A percentile compares a stretch with the other conserved stretches of the same genome.
Conservation (phyloP, 2,888 invertebrate genomes). For the Kuschelorhynchus macadamiae region DNA sequence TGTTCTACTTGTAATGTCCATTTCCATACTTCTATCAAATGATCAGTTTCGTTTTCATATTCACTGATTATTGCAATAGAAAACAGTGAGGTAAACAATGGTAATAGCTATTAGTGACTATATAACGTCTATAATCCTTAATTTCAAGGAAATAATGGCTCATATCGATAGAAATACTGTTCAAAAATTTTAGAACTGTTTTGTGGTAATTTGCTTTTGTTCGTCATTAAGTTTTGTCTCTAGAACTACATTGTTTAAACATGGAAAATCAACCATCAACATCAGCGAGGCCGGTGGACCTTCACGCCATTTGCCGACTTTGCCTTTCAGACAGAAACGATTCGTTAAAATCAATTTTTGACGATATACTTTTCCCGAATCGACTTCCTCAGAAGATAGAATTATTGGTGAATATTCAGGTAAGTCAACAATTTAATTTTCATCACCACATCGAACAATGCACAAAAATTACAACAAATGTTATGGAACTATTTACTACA, state of each 20-base stretch:
- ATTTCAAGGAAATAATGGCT: too few species aligned
- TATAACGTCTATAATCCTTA: too few species aligned
- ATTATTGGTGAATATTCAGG: constrained; percentile 78
- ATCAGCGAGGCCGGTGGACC: constrained; percentile 55
- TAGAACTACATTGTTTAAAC: background rate
- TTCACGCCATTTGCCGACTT: constrained; percentile 65
- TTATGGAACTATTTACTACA: constrained; percentile 11
- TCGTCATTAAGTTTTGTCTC: too few species aligned
- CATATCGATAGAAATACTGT: too few species aligned
- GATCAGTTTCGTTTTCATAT: too few species aligned
- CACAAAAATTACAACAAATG: background rate
- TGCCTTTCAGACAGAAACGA: constrained; percentile 65
- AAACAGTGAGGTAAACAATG: too few species aligned
- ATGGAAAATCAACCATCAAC: constrained; percentile 7
- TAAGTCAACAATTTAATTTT: constrained; percentile 66
- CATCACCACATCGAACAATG: background rate
- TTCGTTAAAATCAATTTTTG: constrained; percentile 64
- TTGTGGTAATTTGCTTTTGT: too few species aligned
- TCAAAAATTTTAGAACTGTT: too few species aligned
- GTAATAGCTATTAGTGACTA: too few species aligned
- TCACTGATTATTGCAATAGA: too few species aligned
- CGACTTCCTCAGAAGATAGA: constrained; percentile 76
- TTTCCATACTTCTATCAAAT: too few species aligned
- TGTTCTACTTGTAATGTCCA: too few species aligned
- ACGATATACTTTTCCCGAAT: constrained; percentile 57